These are phyloP conservation scores for Brachionus rotundiformis DNA, from an alignment of 1,140 invertebrate species.

Conservation along the genomic window DNA sequence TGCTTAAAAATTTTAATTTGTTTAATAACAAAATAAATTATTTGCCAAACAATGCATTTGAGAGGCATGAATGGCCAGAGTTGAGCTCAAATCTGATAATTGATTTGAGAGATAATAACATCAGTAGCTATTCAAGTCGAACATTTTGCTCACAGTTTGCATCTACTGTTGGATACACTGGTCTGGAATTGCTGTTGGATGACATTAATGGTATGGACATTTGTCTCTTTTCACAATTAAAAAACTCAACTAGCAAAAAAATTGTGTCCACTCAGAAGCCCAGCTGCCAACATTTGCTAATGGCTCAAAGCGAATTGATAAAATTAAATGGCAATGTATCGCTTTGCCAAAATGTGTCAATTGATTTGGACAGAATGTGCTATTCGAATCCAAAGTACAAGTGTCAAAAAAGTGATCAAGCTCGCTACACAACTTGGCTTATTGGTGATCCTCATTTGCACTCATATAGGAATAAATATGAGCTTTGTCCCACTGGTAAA, in stretches of 20 bases:
- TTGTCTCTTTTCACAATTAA: too few relatives aligned
- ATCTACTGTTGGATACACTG: background rate
- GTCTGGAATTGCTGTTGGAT: background rate
- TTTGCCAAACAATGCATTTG: background rate
- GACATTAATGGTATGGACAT: background rate
- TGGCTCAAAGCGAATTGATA: background rate
- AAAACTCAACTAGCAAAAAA: background rate
- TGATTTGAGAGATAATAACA: background rate
- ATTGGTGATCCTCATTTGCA: background rate
- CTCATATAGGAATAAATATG: background rate
- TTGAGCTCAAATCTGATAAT: background rate
- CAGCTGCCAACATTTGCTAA: background rate
- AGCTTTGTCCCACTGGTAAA: slow-evolving; percentile 1
- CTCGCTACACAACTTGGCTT: background rate
- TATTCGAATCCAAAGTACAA: background rate
- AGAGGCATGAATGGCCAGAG: background rate
- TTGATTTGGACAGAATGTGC: background rate
- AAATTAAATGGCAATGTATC: background rate
- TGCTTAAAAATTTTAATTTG: background rate
- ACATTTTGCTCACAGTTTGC: background rate
- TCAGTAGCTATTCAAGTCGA: background rate
- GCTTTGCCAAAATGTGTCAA: background rate
- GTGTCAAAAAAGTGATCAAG: background rate
- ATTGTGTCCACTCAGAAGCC: background rate
- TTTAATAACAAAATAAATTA: background rate